These are phyloP conservation scores for Sebastes matsubarae DNA, from an alignment of 2,797 vertebrate genomes.

Conservation along the genomic window DNA sequence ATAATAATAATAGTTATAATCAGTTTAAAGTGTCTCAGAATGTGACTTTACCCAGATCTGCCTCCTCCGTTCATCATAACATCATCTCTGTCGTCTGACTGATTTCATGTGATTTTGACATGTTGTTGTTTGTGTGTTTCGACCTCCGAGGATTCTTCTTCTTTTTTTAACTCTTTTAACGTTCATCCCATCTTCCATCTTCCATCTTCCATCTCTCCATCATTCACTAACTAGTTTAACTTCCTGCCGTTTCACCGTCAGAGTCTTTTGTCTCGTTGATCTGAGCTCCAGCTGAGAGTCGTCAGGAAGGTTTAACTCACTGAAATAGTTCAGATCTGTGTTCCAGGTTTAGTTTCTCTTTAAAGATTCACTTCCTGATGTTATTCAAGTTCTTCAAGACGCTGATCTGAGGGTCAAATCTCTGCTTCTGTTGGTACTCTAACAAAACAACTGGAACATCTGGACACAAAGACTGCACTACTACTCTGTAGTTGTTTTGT, in stretches of 20 bases:
- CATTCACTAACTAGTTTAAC: background rate
- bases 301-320: background rate
- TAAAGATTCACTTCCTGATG: background rate
- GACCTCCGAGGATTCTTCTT: background rate
- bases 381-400: background rate
- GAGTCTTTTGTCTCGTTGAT: background rate
- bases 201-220: slow-evolving; percentile 14
- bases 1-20: too few species aligned
- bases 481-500: too few species aligned
- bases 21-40: background rate
- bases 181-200: slow-evolving; percentile 6
- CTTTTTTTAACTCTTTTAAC: slow-evolving; percentile 14
- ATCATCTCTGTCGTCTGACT: background rate
- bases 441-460: too few species aligned
- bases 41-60: slow-evolving; percentile 27
- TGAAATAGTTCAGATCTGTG: background rate
- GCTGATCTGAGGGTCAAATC: background rate
- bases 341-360: background rate
- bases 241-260: background rate
- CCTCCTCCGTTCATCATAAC: slow-evolving; percentile 3
- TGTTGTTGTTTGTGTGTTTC: background rate
- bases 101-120: background rate
- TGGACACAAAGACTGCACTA: too few species aligned
- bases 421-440: background rate
- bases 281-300: too few species aligned